Conservation (phyloP, 2,113 vertebrate genomes). For the Atrichornis clamosus region DNA sequence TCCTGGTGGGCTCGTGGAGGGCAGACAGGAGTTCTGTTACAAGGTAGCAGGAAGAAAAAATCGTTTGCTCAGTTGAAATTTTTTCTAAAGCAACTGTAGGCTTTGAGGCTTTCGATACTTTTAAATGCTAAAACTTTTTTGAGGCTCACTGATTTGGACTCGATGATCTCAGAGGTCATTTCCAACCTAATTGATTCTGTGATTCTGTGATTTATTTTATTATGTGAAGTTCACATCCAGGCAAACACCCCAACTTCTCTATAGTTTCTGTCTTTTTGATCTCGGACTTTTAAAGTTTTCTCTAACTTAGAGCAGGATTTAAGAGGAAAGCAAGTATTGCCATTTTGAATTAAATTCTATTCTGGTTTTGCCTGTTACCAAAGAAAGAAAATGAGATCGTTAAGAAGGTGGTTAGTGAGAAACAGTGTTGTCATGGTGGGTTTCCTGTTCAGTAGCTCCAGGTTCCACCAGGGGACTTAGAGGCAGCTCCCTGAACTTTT, state of each 20-base stretch:
- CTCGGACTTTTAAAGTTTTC: background rate
- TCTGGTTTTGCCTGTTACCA: background rate
- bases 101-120: background rate
- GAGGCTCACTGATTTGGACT: background rate
- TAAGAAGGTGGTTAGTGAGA: background rate
- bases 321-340: background rate
- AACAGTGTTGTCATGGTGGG: background rate
- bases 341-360: background rate
- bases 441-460: background rate
- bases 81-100: background rate
- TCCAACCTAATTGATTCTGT: background rate
- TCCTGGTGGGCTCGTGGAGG: background rate
- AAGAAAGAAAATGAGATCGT: background rate
- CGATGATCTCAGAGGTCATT: background rate
- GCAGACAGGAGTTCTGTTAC: constrained; percentile 18
- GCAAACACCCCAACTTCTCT: background rate
- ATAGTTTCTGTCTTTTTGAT: background rate
- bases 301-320: background rate
- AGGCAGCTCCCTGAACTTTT: background rate
- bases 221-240: background rate
- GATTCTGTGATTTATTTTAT: background rate
- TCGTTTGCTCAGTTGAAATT: background rate
- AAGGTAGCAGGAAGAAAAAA: background rate
- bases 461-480: fast-evolving
- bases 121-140: background rate